Evolutionary conservation across 2,888 invertebrate species (phyloP).

Genomic region (Morpho helenor): DNA sequence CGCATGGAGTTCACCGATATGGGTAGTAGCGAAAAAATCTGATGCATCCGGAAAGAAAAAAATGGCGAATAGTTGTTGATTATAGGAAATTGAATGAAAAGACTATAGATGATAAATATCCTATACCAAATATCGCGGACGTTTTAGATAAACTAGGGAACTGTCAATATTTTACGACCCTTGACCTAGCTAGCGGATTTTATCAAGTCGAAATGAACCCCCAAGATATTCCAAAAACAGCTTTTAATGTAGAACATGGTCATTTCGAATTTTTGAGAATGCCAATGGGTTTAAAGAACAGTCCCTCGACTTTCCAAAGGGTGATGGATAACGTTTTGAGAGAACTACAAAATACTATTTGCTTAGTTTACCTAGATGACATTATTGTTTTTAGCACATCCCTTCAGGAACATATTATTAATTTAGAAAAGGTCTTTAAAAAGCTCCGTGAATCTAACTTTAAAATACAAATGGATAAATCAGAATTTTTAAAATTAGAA

Average conservation of each 20-base stretch:
- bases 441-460: background rate
- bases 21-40: conserved; percentile 14
- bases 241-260: conserved; percentile 5
- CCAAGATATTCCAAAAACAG: background rate
- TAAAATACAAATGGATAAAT: background rate
- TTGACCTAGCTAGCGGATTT: background rate
- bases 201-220: conserved; percentile 6
- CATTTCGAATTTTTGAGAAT: conserved; percentile 9
- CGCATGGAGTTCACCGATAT: conserved; percentile 31
- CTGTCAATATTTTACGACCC: background rate
- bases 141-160: conserved; percentile 5
- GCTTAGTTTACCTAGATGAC: conserved; percentile 3
- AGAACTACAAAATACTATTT: background rate
- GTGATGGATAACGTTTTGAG: conserved; percentile 7
- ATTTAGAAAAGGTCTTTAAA: conserved; percentile 3
- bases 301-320: conserved; percentile 5
- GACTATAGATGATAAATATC: conserved; percentile 26
- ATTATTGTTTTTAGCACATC: conserved; percentile 4
- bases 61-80: conserved; percentile 13
- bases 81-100: conserved; percentile 32
- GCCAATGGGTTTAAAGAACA: conserved; percentile 11
- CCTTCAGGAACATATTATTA: background rate
- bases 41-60: conserved; percentile 27
- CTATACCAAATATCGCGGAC: conserved; percentile 31
- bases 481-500: conserved; percentile 1